A percentile compares a stretch with the other conserved stretches of the same genome.
These are phyloP conservation scores for Sebastes nivosus DNA, from an alignment of 2,797 vertebrate genomes.

Conservation along the genomic window DNA sequence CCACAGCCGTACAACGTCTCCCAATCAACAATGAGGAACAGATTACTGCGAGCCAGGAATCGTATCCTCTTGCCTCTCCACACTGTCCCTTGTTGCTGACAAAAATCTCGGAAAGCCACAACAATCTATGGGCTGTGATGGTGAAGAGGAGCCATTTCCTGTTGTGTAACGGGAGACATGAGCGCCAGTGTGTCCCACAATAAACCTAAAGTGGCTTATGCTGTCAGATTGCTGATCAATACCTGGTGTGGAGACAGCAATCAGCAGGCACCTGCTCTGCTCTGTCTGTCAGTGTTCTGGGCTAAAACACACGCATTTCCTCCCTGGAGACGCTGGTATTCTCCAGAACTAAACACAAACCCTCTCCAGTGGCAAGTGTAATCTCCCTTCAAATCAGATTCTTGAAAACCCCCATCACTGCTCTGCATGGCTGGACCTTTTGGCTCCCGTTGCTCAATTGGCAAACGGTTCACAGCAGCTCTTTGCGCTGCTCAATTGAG, in stretches of 20 bases:
- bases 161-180: conserved; percentile 43
- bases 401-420: conserved; percentile 45
- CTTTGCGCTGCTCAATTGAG: conserved; percentile 58
- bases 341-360: conserved; percentile 33
- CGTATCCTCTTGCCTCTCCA: conserved; percentile 69
- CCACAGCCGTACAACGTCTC: conserved; percentile 80
- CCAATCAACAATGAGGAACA: conserved; percentile 83
- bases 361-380: conserved; percentile 31
- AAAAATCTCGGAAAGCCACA: conserved; percentile 60
- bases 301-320: conserved; percentile 5
- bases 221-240: conserved; percentile 17
- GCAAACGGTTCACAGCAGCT: conserved; percentile 71
- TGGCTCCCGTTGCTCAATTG: conserved; percentile 74
- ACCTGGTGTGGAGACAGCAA: background rate
- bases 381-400: conserved; percentile 54
- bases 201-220: background rate
- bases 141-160: conserved; percentile 61
- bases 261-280: conserved; percentile 16
- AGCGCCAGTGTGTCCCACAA: conserved; percentile 1
- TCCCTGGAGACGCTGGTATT: conserved; percentile 1
- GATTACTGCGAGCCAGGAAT: conserved; percentile 76
- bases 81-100: conserved; percentile 73
- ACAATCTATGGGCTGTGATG: conserved; percentile 50
- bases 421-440: conserved; percentile 68
- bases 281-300: background rate